Evolutionary conservation across 2,797 vertebrate genomes (phyloP).

Genomic region (Microcaecilia unicolor): DNA sequence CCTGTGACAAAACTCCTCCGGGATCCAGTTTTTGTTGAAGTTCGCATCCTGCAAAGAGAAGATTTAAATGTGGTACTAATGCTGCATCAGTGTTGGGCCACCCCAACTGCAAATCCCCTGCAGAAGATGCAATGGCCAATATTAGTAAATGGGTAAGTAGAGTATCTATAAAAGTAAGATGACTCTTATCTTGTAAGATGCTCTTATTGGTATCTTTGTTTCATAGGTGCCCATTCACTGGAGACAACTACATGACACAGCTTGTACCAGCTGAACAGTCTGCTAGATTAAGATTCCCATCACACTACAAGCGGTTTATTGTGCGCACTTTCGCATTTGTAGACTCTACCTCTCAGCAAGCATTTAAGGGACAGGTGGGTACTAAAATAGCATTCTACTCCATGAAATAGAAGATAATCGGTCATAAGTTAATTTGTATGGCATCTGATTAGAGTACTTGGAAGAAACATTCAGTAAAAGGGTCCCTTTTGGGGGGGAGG

Average conservation of each 20-base stretch:
- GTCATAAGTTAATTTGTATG: too few relatives aligned
- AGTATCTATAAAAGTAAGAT: fast-evolving
- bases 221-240: constrained; percentile 35
- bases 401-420: too few relatives aligned
- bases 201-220: too few relatives aligned
- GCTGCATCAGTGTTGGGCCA: constrained; percentile 49
- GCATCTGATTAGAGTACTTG: too few relatives aligned
- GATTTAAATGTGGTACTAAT: constrained; percentile 40
- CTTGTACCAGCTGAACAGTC: constrained; percentile 12
- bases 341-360: constrained; percentile 1
- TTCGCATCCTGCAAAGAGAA: constrained; percentile 35
- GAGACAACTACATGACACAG: constrained; percentile 45
- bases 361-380: constrained; percentile 33
- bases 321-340: constrained; percentile 40
- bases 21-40: constrained; percentile 39
- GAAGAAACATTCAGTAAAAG: too few relatives aligned
- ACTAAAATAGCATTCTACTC: too few relatives aligned
- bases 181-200: too few relatives aligned
- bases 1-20: constrained; percentile 39
- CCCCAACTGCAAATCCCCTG: constrained; percentile 4
- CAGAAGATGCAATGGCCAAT: constrained; percentile 47
- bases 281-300: constrained; percentile 2
- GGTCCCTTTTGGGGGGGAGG: too few relatives aligned
- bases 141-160: constrained; percentile 34
- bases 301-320: constrained; percentile 38